These are phyloP conservation scores for Hyla sarda DNA, from an alignment of 2,113 vertebrate species.

Conservation along the genomic window DNA sequence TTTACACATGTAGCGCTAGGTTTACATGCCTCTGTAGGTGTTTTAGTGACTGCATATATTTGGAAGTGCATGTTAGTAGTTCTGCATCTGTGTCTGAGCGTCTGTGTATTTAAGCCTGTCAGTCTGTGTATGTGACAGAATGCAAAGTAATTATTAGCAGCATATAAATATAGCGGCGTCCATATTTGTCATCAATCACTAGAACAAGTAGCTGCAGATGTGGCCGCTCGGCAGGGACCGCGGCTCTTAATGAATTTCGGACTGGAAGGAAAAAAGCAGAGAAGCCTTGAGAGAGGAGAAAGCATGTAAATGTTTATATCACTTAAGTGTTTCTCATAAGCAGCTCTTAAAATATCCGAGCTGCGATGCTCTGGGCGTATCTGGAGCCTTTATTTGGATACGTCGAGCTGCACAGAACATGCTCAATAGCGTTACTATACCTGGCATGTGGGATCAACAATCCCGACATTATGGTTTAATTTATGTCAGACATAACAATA, in stretches of 20 bases:
- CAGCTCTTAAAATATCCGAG: conserved; percentile 46
- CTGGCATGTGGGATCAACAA: neutral
- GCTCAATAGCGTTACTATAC: neutral
- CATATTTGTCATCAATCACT: conserved; percentile 1
- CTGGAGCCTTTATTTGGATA: conserved; percentile 20
- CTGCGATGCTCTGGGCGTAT: conserved; percentile 3
- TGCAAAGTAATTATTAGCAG: neutral
- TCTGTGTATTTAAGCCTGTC: conserved; percentile 39
- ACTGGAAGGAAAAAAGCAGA: conserved; percentile 34
- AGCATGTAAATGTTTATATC: conserved; percentile 54
- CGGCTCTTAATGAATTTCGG: conserved; percentile 40
- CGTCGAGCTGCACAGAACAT: neutral
- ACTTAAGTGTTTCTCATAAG: conserved; percentile 48
- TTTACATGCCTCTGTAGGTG: neutral
- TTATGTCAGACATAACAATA: neutral
- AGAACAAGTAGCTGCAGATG: conserved; percentile 39
- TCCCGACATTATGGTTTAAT: neutral
- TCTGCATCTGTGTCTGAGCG: neutral
- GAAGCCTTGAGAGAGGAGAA: conserved; percentile 3
- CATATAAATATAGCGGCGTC: conserved; percentile 9
- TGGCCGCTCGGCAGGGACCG: neutral
- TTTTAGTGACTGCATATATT: neutral
- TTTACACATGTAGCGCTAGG: neutral
- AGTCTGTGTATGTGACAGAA: conserved; percentile 10
- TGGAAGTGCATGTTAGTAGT: conserved; percentile 1